A percentile compares a stretch with the other conserved stretches of the same genome.
These are phyloP conservation scores for Ochropacha duplaris DNA, from an alignment of 2,888 invertebrate genomes.

Conservation along the genomic window DNA sequence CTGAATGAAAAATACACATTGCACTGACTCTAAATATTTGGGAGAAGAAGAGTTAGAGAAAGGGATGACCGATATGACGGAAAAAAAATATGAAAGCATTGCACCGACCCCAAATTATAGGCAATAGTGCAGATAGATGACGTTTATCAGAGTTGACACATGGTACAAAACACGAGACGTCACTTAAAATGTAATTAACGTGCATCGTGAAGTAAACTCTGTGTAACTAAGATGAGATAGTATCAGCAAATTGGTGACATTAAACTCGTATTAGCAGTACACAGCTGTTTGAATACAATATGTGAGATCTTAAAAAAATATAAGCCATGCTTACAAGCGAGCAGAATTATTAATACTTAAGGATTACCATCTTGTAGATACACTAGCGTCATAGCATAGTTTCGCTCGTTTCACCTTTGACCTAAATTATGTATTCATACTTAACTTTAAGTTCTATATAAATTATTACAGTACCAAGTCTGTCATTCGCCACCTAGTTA, in stretches of 20 bases:
- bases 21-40: no score
- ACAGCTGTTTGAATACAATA: background rate
- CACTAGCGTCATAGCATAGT: background rate
- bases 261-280: background rate
- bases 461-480: background rate
- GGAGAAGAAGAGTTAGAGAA: no score
- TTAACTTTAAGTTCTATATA: background rate
- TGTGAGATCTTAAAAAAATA: no score
- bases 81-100: no score
- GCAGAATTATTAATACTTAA: background rate
- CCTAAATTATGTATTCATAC: slow-evolving; percentile 14
- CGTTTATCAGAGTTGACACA: no score
- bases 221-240: background rate
- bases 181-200: background rate
- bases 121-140: no score
- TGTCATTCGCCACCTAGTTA: background rate
- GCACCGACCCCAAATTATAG: no score
- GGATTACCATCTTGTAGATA: no score
- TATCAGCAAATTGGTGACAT: background rate
- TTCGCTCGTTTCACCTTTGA: slow-evolving; percentile 40
- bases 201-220: background rate
- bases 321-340: background rate
- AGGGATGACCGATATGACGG: no score
- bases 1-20: no score
- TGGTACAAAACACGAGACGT: background rate